Evolutionary conservation across 1,140 invertebrate genomes (phyloP).

Genomic region (Apolygus lucorum): DNA sequence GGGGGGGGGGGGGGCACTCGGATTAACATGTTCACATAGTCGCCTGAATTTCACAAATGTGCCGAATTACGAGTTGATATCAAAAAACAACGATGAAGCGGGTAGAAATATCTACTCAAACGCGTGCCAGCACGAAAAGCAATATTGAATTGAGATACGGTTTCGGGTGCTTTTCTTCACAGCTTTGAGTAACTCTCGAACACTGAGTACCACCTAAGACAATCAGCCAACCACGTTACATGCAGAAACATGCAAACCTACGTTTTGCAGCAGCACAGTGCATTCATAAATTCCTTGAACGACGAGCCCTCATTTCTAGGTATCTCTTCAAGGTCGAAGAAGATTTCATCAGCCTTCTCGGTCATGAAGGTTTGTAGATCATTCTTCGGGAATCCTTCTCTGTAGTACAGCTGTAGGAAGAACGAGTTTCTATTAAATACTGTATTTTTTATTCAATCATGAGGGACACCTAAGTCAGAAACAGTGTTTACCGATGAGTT

Average conservation of each 20-base stretch:
- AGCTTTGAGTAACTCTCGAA: too few relatives aligned
- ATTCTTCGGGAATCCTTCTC: slow-evolving; percentile 76
- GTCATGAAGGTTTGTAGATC: slow-evolving; percentile 71
- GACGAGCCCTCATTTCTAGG: slow-evolving; percentile 8
- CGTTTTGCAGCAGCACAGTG: slow-evolving; percentile 29
- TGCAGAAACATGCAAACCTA: slow-evolving; percentile 27
- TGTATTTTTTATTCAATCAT: neutral
- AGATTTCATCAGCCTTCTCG: slow-evolving; percentile 56
- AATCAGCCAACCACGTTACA: neutral
- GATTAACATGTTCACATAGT: too few relatives aligned
- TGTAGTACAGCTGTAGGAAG: slow-evolving; percentile 61
- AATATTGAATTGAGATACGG: too few relatives aligned
- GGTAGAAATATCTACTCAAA: too few relatives aligned
- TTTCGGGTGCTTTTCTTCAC: too few relatives aligned
- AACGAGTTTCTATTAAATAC: neutral
- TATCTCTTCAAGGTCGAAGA: slow-evolving; percentile 55
- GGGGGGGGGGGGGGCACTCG: too few relatives aligned
- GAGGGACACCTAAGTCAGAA: neutral
- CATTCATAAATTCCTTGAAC: slow-evolving; percentile 21
- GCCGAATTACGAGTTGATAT: too few relatives aligned
- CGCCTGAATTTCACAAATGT: too few relatives aligned
- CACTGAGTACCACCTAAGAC: too few relatives aligned
- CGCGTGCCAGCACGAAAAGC: too few relatives aligned
- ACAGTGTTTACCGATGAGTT: neutral
- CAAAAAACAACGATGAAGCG: too few relatives aligned